These are phyloP conservation scores for Rotaria magnacalcarata DNA, from an alignment of 2,888 invertebrate genomes.

Conservation along the genomic window DNA sequence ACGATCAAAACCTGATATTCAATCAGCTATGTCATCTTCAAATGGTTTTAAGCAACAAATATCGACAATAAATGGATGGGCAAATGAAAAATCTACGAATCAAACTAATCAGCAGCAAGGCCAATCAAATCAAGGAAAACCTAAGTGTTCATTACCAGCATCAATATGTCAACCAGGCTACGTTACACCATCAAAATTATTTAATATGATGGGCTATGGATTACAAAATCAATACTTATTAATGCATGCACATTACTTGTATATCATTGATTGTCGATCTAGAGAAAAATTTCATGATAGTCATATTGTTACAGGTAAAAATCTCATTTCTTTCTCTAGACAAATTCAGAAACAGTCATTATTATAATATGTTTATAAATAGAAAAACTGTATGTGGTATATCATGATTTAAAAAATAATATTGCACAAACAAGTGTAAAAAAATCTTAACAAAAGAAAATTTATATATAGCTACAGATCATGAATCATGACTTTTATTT, in stretches of 20 bases:
- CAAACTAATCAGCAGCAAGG: neutral
- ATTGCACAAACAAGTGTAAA: no score
- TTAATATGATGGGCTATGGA: constrained; percentile 36
- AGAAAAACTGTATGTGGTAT: no score
- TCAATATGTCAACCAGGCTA: neutral
- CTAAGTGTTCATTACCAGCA: neutral
- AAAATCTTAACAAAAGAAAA: no score
- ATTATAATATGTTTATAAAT: no score
- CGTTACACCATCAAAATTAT: constrained; percentile 37
- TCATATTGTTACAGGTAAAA: constrained; percentile 21
- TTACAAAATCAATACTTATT: constrained; percentile 31
- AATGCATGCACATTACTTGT: constrained; percentile 30
- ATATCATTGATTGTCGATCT: constrained; percentile 35
- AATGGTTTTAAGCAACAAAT: neutral
- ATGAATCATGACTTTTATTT: no score
- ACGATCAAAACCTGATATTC: neutral
- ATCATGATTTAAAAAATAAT: no score
- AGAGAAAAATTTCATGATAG: neutral
- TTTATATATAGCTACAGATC: no score
- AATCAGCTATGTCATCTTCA: neutral
- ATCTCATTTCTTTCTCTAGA: no score
- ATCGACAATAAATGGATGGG: neutral
- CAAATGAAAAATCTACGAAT: neutral
- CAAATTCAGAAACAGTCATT: no score
- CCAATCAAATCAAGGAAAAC: neutral